Conservation (phyloP, 2,113 vertebrate genomes). For the Amblyornis subalaris region DNA sequence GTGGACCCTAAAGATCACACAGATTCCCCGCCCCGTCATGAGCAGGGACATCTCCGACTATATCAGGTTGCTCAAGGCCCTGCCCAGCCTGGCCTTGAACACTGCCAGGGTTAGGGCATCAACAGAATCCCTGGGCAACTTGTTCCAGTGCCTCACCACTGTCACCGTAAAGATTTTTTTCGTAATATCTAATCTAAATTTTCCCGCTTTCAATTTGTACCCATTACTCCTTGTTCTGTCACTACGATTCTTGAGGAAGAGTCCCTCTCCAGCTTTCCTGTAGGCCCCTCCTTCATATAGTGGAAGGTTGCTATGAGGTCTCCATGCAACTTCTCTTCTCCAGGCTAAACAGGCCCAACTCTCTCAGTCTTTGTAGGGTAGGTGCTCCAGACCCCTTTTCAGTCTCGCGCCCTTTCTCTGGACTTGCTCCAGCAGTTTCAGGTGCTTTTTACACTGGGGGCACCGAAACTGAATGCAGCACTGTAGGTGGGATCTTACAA, state of each 20-base stretch:
- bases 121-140: accelerated
- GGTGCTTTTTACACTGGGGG: neutral
- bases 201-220: neutral
- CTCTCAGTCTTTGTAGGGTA: neutral
- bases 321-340: neutral
- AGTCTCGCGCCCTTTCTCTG: neutral
- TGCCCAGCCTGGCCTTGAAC: neutral
- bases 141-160: neutral
- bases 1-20: neutral
- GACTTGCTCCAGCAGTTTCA: neutral
- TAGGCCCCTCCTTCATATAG: neutral
- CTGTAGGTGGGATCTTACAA: neutral
- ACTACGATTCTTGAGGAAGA: neutral
- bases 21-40: neutral
- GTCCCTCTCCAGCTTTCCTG: neutral
- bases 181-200: neutral
- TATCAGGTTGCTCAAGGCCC: neutral
- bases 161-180: neutral
- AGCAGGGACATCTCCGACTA: no score
- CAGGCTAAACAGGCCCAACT: neutral
- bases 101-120: no score
- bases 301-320: neutral
- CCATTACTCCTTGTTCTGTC: neutral
- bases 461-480: neutral
- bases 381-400: neutral